phyloP scores from a whole-genome alignment of 2,113 vertebrate genomes.

The Hassar affinis region DNA sequence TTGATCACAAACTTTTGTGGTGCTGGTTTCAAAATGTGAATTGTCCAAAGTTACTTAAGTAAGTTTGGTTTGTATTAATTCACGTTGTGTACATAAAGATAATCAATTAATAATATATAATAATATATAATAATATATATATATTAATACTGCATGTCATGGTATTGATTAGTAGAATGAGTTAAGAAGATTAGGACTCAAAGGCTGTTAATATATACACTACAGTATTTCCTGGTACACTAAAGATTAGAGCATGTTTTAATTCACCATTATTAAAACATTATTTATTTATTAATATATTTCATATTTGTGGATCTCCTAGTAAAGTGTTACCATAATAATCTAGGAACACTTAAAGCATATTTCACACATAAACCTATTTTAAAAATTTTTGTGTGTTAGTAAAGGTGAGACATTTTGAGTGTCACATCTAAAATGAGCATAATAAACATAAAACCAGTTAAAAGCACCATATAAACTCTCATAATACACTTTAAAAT shows the following conservation, averaged over 20 bases:
- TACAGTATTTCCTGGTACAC: not conserved
- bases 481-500: slow-evolving; percentile 15
- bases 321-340: not conserved
- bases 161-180: not conserved
- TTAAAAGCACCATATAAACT: slow-evolving; percentile 23
- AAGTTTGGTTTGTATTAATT: not conserved
- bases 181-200: not conserved
- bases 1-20: not conserved
- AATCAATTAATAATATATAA: not conserved
- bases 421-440: not conserved
- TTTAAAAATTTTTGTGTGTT: not conserved
- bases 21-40: not conserved
- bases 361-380: slow-evolving; percentile 2
- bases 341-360: not conserved
- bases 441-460: not conserved
- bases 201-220: not conserved
- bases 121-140: not conserved
- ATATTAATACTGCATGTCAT: not conserved
- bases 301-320: not conserved
- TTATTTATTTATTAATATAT: not conserved
- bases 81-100: not conserved
- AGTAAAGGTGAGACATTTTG: not conserved
- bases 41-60: not conserved
- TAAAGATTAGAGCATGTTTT: not conserved
- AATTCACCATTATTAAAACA: not conserved